phyloP scores from a whole-genome alignment of 2,888 invertebrate genomes.

The Tribolium freemani region DNA sequence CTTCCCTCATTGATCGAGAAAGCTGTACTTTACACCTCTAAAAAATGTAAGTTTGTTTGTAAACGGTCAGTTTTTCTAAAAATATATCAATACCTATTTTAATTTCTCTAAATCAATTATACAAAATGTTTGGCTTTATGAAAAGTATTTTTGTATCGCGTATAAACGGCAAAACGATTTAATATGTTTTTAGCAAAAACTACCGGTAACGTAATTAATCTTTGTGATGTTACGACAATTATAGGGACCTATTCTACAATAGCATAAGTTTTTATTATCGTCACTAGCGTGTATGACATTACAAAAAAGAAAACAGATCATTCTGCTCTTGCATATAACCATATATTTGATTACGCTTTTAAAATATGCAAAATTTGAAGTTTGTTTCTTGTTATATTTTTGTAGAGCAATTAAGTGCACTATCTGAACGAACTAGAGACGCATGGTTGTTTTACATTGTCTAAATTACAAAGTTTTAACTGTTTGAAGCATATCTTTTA shows the following conservation, averaged over 20 bases:
- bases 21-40: slow-evolving; percentile 9
- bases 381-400: not conserved
- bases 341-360: slow-evolving; percentile 28
- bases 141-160: slow-evolving; percentile 47
- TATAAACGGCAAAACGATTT: slow-evolving; percentile 25
- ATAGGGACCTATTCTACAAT: slow-evolving; percentile 61
- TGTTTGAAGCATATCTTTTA: slow-evolving; percentile 9
- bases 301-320: slow-evolving; percentile 31
- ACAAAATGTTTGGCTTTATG: not conserved
- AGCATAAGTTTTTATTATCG: slow-evolving; percentile 53
- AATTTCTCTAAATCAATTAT: slow-evolving; percentile 7
- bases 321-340: slow-evolving; percentile 33
- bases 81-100: slow-evolving; percentile 25
- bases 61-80: slow-evolving; percentile 37
- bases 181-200: slow-evolving; percentile 44
- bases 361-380: slow-evolving; percentile 1
- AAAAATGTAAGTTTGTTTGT: slow-evolving; percentile 37
- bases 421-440: not conserved
- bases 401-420: not conserved
- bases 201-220: slow-evolving; percentile 48
- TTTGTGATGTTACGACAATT: slow-evolving; percentile 62
- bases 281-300: slow-evolving; percentile 37
- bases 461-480: slow-evolving; percentile 9
- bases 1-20: too few relatives aligned
- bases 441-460: slow-evolving; percentile 2